Base-by-base conservation (phyloP, 2,888 invertebrate species). In the Drosophila paucipuncta region DNA sequence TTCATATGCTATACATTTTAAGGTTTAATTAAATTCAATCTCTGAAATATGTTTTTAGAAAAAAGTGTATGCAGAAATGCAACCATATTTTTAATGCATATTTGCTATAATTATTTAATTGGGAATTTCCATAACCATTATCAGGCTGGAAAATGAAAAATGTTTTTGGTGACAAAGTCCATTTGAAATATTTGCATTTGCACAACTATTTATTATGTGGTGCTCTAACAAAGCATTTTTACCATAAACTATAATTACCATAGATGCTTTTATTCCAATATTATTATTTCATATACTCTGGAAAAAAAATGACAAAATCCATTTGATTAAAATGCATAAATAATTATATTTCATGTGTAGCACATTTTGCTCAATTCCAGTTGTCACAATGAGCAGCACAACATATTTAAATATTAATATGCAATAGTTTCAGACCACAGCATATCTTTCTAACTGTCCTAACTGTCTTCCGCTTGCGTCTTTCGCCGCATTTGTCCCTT, bases 391-490 rank as follows among this genome's bases (percentile, higher is more conserved):
- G n/a, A 54, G 9, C 49, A 41, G 47, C 52, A 53, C 52, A 55
- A 31, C 55, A 71, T 66, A 68, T 66, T 76, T 66, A 50, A 71
- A 53, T 76, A 68, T 65, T 76, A 68, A 78, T 80, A 64, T 71
- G 58, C 31, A 68, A 70, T 62, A 68, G 64, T 76, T 78, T 54
- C 35, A 4, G 37, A 16, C 16, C 47, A 25, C 47, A 25, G 25
- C 1, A 50, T 18, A 5, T 22, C 63, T 25, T 13, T 50, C 28
- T 16, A 13, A 35, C 35, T 35, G 35, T 16, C 28, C 31, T n/a
- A 13, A 58, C 43, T 16, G 57, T 35, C 31, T 30, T 1, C 16
- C 33, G n/a, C 31, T 9, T 47, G 16, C 7, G 9, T 9, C 16
- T 16, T 1, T 13, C 13, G 7, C 43, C 35, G 52, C 39, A 22